Conservation (phyloP, 2,113 vertebrate species). For the Catharus minimus region DNA sequence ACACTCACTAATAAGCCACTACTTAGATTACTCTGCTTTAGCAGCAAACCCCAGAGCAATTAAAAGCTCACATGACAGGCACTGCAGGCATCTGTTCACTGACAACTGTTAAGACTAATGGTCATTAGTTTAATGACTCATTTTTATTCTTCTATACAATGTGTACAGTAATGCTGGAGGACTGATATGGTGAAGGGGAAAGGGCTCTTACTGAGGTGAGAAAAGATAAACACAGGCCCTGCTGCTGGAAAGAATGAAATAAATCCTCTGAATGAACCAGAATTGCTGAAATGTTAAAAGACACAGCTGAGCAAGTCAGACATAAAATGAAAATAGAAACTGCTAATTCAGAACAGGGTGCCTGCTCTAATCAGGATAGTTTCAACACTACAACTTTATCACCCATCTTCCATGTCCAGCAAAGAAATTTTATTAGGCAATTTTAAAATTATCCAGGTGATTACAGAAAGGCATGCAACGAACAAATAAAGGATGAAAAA, state of each 20-base stretch:
- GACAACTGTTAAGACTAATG: conserved; percentile 23
- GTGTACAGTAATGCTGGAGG: background rate
- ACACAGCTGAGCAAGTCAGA: background rate
- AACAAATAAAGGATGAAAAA: background rate
- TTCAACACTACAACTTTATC: background rate
- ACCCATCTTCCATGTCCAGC: background rate
- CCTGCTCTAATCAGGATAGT: background rate
- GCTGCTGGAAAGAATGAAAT: conserved; percentile 31
- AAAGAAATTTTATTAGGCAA: background rate
- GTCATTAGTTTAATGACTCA: conserved; percentile 33
- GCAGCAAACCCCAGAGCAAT: background rate
- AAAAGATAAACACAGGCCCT: conserved; percentile 54
- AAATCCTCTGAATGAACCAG: conserved; percentile 26
- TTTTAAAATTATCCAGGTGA: background rate
- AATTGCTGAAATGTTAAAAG: conserved; percentile 39
- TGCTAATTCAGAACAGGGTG: conserved; percentile 7
- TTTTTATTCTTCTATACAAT: background rate
- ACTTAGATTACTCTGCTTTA: background rate
- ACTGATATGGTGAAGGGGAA: conserved; percentile 24
- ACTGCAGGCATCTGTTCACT: conserved; percentile 18
- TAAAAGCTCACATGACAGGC: conserved; percentile 16
- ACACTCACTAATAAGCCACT: background rate
- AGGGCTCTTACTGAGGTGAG: conserved; percentile 37
- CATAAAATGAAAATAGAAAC: conserved; percentile 16
- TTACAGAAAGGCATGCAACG: background rate